Base-by-base conservation (phyloP, 1,140 invertebrate species). In the Doryteuthis pealeii region DNA sequence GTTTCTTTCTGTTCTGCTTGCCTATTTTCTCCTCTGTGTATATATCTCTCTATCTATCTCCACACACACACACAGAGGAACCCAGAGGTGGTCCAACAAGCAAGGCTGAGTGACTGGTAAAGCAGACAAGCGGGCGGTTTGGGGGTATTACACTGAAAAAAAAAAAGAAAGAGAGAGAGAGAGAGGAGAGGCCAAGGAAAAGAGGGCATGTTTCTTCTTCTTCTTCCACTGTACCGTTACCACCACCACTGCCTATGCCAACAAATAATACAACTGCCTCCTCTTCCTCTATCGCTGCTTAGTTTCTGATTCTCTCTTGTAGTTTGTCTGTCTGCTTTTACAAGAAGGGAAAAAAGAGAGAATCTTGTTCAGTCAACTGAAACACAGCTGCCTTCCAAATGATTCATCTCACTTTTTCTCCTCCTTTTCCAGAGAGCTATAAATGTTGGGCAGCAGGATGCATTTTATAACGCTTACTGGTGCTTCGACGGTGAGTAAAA, bases 321-420 rank as follows among this genome's bases (percentile, higher is more conserved):
- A 18, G 22, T 31, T 30, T 68, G 66, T 32, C 66, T 30, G 66
- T 31, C 6, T 32, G 6, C 28, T 26, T 8, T 18, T 15, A n/a
- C 12, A 22, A 22, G 6, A 18, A 5, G 18, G 6, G 54, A n/a
- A 26, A 6, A 2, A 18, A 68, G 8, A 30, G 8, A 68, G 22
- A 18, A 32, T 33, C 32, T 40, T 33, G 66, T 22, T 68, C 66
- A 68, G 30, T 68, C n/a, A 68, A 33, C n/a, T 33, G 32, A 33
- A 68, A 31, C 66, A 68, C 66, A 68, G 66, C 66, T 68, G 66
- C 66, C 66, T 68, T 68, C 30, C 66, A 68, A 68, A 68, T 68
- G 66, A 68, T 68, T 68, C 66, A 68, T 68, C 66, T 68, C 6
- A 33, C 30, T 33, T 68, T 62, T 68, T 68, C 66, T 68, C 66